A percentile compares a stretch with the other conserved stretches of the same genome.
phyloP scores from a whole-genome alignment of 2,888 invertebrate species.

The Linnaemya tessellans region DNA sequence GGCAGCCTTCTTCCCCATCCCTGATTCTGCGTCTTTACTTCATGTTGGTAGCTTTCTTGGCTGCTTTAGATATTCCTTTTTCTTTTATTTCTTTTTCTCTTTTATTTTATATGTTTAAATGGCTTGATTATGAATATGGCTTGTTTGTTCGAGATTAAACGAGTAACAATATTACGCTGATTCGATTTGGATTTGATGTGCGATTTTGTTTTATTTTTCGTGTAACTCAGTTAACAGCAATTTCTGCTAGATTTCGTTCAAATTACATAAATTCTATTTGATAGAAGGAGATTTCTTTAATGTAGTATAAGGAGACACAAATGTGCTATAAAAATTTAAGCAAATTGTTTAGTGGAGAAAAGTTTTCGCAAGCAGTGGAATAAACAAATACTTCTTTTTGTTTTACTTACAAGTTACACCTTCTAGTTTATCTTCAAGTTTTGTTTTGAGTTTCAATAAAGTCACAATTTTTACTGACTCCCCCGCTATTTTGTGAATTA shows the following conservation, averaged over 20 bases:
- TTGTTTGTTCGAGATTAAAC: slow-evolving; percentile 47
- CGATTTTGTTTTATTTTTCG: slow-evolving; percentile 25
- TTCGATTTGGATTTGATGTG: slow-evolving; percentile 47
- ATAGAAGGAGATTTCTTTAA: neutral
- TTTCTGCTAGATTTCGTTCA: slow-evolving; percentile 12
- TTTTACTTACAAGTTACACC: too few species aligned
- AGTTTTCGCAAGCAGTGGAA: too few species aligned
- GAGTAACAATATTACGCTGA: slow-evolving; percentile 53
- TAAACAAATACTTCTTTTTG: too few species aligned
- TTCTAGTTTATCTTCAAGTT: too few species aligned
- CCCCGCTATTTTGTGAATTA: too few species aligned
- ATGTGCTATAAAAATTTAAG: neutral
- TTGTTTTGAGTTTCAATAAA: too few species aligned
- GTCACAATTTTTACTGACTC: too few species aligned
- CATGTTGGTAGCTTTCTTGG: neutral
- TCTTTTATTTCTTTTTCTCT: neutral
- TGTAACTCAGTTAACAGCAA: slow-evolving; percentile 32
- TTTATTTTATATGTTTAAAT: slow-evolving; percentile 32
- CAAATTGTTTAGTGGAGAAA: neutral
- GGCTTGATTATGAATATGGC: slow-evolving; percentile 61
- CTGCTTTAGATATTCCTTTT: neutral
- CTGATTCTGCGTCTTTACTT: neutral
- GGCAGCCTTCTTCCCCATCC: too few species aligned
- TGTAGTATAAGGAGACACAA: neutral
- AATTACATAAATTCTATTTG: neutral